These are phyloP conservation scores for Acrocyrtus sp. DNA, from an alignment of 2,888 invertebrate species.

Conservation along the genomic window DNA sequence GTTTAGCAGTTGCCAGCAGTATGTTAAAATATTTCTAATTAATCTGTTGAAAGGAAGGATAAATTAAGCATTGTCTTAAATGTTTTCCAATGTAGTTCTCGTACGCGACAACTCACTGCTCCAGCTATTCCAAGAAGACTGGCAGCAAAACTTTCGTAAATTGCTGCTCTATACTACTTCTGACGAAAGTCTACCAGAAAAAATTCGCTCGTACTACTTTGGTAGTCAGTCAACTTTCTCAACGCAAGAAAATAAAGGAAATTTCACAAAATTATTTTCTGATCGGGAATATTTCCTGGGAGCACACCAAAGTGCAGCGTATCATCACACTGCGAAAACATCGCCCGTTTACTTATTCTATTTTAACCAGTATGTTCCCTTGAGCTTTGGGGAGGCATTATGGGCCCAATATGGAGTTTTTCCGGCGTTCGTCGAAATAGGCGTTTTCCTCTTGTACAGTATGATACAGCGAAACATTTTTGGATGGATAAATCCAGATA, in stretches of 20 bases:
- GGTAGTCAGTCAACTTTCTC: constrained; percentile 21
- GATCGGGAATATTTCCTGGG: constrained; percentile 43
- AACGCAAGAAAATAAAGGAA: constrained; percentile 30
- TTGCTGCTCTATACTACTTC: constrained; percentile 30
- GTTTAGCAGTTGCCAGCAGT: constrained; percentile 33
- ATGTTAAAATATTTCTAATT: too few relatives aligned
- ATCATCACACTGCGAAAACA: constrained; percentile 24
- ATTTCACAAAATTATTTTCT: constrained; percentile 39
- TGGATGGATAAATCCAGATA: constrained; percentile 23
- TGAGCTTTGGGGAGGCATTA: constrained; percentile 41
- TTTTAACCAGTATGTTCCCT: constrained; percentile 27
- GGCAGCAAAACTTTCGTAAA: constrained; percentile 28
- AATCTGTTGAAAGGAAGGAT: too few relatives aligned
- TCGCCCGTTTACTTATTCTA: constrained; percentile 33
- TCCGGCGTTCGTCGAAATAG: constrained; percentile 33
- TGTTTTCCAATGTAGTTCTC: constrained; percentile 24
- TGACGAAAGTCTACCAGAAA: constrained; percentile 17
- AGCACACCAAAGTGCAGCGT: constrained; percentile 27
- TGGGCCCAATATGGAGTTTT: constrained; percentile 23
- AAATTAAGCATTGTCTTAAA: too few relatives aligned
- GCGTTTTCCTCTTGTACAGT: neutral
- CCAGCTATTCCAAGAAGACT: constrained; percentile 23
- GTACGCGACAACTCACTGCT: constrained; percentile 30
- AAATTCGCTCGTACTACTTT: constrained; percentile 43
- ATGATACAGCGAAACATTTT: constrained; percentile 25